A percentile compares a stretch with the other conserved stretches of the same genome.
Evolutionary conservation across 2,888 invertebrate species (phyloP).

Genomic region (Xestia sexstrigata): DNA sequence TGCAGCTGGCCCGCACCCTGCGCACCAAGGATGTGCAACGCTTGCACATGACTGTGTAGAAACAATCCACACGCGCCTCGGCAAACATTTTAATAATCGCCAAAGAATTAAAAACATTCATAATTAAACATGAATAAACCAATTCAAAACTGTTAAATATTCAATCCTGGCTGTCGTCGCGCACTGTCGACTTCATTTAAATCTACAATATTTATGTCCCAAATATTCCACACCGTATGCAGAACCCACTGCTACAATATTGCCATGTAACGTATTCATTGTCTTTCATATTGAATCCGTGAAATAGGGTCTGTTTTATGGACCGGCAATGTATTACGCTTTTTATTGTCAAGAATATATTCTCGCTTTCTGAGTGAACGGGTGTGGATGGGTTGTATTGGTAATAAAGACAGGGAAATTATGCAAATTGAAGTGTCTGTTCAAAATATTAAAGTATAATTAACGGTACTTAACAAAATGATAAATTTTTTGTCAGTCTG

Average conservation of each 20-base stretch:
- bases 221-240: constrained; percentile 28
- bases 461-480: too few species aligned
- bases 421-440: too few species aligned
- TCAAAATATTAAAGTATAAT: too few species aligned
- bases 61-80: too few species aligned
- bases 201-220: constrained; percentile 22
- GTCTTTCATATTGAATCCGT: constrained; percentile 44
- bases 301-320: constrained; percentile 45
- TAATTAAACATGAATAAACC: constrained; percentile 3
- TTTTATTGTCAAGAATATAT: constrained; percentile 42
- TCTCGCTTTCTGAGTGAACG: constrained; percentile 16
- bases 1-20: too few species aligned
- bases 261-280: constrained; percentile 57
- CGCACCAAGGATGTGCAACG: too few species aligned
- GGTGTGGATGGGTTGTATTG: constrained; percentile 13
- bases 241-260: constrained; percentile 32
- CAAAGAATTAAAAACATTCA: background rate
- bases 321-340: constrained; percentile 42
- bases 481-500: too few species aligned
- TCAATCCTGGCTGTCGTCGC: background rate
- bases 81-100: background rate
- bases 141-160: constrained; percentile 16
- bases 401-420: background rate
- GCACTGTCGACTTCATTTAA: constrained; percentile 4
- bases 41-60: too few species aligned